phyloP scores from a whole-genome alignment of 2,113 vertebrate genomes.

The Hippocampus zosterae region DNA sequence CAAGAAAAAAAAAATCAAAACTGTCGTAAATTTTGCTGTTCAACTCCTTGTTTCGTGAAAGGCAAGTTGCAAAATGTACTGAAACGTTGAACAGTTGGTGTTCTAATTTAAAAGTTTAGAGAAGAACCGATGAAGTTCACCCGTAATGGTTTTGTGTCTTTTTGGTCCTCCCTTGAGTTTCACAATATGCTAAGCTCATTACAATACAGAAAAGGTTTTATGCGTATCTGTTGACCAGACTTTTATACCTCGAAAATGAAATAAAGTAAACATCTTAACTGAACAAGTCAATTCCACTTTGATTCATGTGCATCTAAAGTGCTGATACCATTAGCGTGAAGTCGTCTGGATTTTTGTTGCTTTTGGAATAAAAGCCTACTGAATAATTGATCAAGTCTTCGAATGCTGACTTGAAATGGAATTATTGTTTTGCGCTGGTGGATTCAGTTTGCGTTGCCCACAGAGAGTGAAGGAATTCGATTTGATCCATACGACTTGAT shows the following conservation, averaged over 20 bases:
- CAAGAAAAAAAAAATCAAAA: too few species aligned
- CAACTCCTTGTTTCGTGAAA: too few species aligned
- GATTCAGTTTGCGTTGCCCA: neutral
- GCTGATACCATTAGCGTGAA: too few species aligned
- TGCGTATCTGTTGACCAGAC: neutral
- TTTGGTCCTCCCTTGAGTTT: too few species aligned
- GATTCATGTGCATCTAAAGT: neutral
- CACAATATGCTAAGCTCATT: too few species aligned
- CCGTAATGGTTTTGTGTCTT: too few species aligned
- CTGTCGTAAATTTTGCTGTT: too few species aligned
- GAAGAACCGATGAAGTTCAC: too few species aligned
- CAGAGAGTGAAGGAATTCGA: neutral
- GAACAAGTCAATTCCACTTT: neutral
- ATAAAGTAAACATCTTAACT: neutral
- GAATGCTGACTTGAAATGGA: neutral
- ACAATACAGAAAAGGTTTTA: neutral
- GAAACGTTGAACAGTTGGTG: too few species aligned
- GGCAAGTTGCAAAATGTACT: too few species aligned
- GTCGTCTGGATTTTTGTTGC: neutral
- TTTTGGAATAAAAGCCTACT: constrained; percentile 2
- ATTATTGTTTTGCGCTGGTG: neutral
- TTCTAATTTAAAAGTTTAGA: too few species aligned
- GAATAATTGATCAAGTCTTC: constrained; percentile 1
- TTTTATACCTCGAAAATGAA: neutral
- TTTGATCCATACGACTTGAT: neutral